A percentile compares a stretch with the other conserved stretches of the same genome.
phyloP scores from a whole-genome alignment of 2,113 vertebrate species.

The Calcarius ornatus region DNA sequence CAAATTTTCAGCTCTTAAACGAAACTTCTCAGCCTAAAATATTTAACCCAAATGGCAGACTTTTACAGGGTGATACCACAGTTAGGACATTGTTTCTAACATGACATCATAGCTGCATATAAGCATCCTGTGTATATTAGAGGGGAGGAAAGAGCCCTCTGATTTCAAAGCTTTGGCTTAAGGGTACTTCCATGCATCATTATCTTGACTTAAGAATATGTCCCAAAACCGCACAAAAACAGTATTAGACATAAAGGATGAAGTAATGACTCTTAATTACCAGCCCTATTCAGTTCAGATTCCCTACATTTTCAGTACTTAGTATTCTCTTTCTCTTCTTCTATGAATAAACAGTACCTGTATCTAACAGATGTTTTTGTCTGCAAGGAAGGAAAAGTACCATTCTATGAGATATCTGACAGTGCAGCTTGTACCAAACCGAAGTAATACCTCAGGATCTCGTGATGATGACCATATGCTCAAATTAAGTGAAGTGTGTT shows the following conservation, averaged over 20 bases:
- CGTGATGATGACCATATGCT: background rate
- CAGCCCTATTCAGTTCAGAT: background rate
- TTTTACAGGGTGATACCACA: background rate
- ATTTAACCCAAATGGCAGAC: background rate
- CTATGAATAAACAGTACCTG: background rate
- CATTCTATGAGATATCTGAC: background rate
- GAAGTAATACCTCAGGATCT: background rate
- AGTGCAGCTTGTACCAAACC: background rate
- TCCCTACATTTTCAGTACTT: background rate
- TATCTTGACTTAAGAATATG: background rate
- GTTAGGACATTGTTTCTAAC: background rate
- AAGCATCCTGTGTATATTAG: background rate
- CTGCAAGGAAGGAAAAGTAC: background rate
- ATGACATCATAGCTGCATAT: background rate
- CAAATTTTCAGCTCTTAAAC: background rate
- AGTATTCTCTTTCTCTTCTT: background rate
- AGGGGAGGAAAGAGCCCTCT: background rate
- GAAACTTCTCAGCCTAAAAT: background rate
- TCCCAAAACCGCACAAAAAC: background rate
- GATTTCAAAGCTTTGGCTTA: background rate
- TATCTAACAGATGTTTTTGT: background rate
- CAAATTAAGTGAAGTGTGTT: background rate
- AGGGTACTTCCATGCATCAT: background rate
- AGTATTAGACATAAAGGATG: background rate
- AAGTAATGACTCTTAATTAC: background rate